Conservation (phyloP, 2,113 vertebrate genomes). For the Megalops atlanticus region DNA sequence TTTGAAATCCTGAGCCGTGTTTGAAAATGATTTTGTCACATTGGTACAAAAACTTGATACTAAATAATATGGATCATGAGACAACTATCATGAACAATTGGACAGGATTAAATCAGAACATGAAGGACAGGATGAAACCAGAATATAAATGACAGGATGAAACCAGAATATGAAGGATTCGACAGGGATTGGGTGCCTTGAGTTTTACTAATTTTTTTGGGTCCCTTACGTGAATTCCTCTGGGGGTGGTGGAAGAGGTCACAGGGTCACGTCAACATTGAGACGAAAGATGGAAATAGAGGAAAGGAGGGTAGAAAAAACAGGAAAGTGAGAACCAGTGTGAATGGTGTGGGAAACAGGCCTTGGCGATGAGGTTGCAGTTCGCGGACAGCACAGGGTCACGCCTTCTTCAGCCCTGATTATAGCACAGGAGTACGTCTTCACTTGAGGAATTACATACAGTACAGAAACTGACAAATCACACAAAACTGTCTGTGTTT, state of each 20-base stretch:
- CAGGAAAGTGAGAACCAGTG: neutral
- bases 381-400: neutral
- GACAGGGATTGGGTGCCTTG: neutral
- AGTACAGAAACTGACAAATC: constrained; percentile 52
- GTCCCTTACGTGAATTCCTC: neutral
- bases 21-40: neutral
- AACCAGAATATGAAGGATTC: neutral
- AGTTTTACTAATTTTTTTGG: neutral
- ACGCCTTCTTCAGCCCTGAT: constrained; percentile 48
- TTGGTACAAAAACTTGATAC: neutral
- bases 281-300: neutral
- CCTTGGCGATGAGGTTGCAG: neutral
- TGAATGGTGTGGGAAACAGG: neutral
- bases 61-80: neutral
- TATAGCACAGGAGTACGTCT: constrained; percentile 50
- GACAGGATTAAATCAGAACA: too few species aligned
- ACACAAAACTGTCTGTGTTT: constrained; percentile 46
- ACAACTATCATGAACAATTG: too few species aligned
- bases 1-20: too few species aligned
- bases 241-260: neutral
- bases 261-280: neutral
- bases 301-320: neutral
- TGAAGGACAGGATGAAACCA: too few species aligned
- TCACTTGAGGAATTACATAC: constrained; percentile 43
- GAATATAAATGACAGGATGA: too few species aligned